phyloP scores from a whole-genome alignment of 2,797 vertebrate genomes.

The Oreochromis mossambicus region DNA sequence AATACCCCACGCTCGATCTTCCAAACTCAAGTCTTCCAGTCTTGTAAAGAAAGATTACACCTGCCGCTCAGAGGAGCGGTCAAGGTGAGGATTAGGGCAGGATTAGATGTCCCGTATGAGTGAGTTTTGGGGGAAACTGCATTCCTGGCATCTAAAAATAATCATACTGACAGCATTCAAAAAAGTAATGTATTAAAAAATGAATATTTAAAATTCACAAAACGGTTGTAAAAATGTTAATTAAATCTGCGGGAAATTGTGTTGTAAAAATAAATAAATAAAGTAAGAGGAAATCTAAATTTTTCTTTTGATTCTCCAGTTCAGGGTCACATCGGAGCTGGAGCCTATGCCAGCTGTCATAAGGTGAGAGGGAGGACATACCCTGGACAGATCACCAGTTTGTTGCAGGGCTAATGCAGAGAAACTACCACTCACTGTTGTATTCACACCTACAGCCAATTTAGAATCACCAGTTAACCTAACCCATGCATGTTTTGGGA shows the following conservation, averaged over 20 bases:
- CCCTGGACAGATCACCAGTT: background rate
- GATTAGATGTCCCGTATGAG: slow-evolving; percentile 33
- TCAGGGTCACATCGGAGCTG: background rate
- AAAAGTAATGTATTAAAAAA: background rate
- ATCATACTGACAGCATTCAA: background rate
- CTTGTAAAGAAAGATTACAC: slow-evolving; percentile 15
- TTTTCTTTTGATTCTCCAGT: background rate
- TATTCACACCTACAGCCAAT: background rate
- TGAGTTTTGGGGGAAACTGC: background rate
- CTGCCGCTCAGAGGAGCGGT: slow-evolving; percentile 25
- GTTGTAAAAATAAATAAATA: background rate
- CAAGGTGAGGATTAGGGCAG: slow-evolving; percentile 41
- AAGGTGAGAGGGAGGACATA: background rate
- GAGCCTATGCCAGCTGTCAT: background rate
- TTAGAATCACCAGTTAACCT: background rate
- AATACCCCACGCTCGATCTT: background rate
- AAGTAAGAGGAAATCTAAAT: background rate
- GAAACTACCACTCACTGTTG: background rate
- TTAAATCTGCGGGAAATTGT: background rate
- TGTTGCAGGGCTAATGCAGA: background rate
- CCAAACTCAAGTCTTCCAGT: background rate
- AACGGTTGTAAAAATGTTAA: background rate
- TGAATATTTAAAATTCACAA: background rate
- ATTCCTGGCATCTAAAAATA: slow-evolving; percentile 12
- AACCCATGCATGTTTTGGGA: background rate